Evolutionary conservation across 1,140 invertebrate genomes (phyloP), one percentile per base, ranked within the genome.

Genomic region (Chelonus insularis): DNA sequence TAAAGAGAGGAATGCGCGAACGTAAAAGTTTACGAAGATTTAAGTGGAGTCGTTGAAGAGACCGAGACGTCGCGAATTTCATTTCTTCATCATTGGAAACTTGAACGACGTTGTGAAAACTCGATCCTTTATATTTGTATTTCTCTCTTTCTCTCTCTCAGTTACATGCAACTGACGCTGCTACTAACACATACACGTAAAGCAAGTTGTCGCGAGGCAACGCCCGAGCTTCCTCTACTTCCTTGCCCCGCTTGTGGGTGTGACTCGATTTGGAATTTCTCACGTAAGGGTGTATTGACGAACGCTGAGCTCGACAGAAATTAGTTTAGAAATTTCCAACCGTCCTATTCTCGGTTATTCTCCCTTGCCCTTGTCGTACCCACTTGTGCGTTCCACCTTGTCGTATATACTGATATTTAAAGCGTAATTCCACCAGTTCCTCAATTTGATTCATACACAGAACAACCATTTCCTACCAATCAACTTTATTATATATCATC

Each of bases 291-390:
- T 12, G 37, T 60, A 60, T 60, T 60, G 58, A 60, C 50, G 58
- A 51, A 25, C 45, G 34, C 45, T 21, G 50, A 60, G 29, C 58
- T 60, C 23, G 34, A 39, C 34, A 47, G 57, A 64, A 64, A 57
- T 60, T 60, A 57, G 58, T 64, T 64, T 64, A 51, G 63, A 43
- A 64, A 60, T 64, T 64, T 64, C 51, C 48, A 51, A 62, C 29
- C 60, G 32, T 62, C 36, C 36, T 48, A 11, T 36, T 29, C 34
- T 41, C 18, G 20, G 2, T 12, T 21, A 23, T 36, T 21, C 52
- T 45, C 39, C 21, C 41, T 54, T 25, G 20, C 54, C 58, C 18
- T 54, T 43, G 12, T 12, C 21, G 9, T 32, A 41, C 9, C 8
- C 48, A 14, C 36, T 51, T 21, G 20, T 43, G 20, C 41, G 20